These are phyloP conservation scores for Helobdella robusta DNA, from an alignment of 2,888 invertebrate species.

Conservation along the genomic window DNA sequence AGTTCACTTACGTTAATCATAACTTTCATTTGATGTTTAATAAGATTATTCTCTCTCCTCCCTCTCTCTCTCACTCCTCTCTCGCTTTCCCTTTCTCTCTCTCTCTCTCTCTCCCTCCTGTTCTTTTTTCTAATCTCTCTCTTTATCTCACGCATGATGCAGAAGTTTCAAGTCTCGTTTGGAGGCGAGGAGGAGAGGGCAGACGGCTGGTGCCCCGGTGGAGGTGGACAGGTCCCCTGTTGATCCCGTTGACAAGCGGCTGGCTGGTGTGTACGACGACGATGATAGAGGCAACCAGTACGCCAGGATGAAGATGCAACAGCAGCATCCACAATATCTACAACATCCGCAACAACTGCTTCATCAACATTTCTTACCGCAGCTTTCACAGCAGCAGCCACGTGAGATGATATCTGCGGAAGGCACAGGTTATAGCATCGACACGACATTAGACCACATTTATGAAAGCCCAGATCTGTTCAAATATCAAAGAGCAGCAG, in stretches of 20 bases:
- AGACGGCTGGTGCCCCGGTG: no score
- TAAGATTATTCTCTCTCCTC: no score
- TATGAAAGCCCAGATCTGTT: constrained; percentile 28
- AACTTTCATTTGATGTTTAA: no score
- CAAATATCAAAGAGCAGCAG: no score
- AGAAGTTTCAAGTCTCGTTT: no score
- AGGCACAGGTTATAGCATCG: constrained; percentile 15
- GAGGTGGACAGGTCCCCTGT: neutral
- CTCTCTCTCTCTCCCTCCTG: constrained; percentile 1
- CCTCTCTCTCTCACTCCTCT: constrained; percentile 1
- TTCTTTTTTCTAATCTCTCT: neutral
- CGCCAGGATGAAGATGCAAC: constrained; percentile 22
- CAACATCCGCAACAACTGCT: neutral
- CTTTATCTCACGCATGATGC: neutral
- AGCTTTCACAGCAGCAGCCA: neutral
- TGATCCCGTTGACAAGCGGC: neutral
- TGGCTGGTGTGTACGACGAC: neutral
- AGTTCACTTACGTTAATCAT: no score
- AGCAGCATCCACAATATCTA: neutral
- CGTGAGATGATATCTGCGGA: no score
- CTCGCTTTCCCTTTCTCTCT: constrained; percentile 1
- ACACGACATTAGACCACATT: constrained; percentile 24
- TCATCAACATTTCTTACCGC: neutral
- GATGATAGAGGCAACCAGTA: constrained; percentile 22
- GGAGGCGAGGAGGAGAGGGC: no score